Base-by-base conservation (phyloP, 2,113 vertebrate genomes). In the Seriola rivoliana region DNA sequence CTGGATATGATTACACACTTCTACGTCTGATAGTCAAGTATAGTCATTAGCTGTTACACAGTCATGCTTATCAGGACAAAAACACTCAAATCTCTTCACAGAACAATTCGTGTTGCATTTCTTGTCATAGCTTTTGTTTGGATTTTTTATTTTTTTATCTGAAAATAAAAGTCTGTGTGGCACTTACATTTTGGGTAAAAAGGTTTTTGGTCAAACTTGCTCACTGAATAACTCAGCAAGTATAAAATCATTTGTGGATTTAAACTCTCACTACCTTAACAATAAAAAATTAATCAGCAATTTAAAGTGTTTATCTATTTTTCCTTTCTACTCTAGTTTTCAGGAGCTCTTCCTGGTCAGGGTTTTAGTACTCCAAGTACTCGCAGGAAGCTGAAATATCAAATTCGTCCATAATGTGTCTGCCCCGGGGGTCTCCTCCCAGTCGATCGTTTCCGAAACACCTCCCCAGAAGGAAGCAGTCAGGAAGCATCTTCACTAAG, bases 1-100 rank as follows among this genome's bases (percentile, higher is more conserved):
- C 81, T 78, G 79, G 76, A 79, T 90, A 70, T 89, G 88, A 86
- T 86, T 87, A 90, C 75, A 78, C 81, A 75, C 84, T 80, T 58
- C 23, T 57, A 50, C 29, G 48, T 44, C 70, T 88, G 78, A 88
- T 80, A 85, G 78, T 75, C 71, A 65, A 63, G 67, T 29, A 25
- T 42, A 76, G 77, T 69, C 78, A 84, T 91, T 87, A 81, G 71
- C 76, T 85, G 75, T 71, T 36, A 75, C 59, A 86, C 78, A 74
- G 44, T 84, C 50, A 66, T 38, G 58, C 54, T 71, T 81, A 52
- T 77, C 46, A 40, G 32, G 9, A 4, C 23, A 40, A 69, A 78
- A 64, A 75, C 44, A 79, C n/a, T 64, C 21, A 8, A 19, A 32
- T 54, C 13, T 64, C 34, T 44, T 76, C 59, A 36, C 66, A 21